A percentile compares a stretch with the other conserved stretches of the same genome.
phyloP scores from a whole-genome alignment of 2,113 vertebrate genomes.

The Hypomesus transpacificus region DNA sequence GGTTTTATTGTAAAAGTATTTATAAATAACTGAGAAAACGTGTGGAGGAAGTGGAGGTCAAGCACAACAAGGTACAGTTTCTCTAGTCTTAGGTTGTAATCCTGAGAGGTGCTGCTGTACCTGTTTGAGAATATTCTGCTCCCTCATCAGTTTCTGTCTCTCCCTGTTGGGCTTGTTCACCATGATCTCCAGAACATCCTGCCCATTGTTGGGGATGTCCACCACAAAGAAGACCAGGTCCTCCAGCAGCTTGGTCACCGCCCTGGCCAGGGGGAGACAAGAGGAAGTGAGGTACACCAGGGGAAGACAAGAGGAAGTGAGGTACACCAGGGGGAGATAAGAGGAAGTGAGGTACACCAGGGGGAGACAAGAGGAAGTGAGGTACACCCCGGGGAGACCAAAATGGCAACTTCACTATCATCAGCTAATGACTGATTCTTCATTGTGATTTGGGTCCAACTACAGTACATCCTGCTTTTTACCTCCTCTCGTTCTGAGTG shows the following conservation, averaged over 20 bases:
- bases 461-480: slow-evolving; percentile 4
- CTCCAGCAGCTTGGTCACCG: slow-evolving; percentile 95
- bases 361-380: background rate
- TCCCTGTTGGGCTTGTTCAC: slow-evolving; percentile 97
- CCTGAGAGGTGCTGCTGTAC: slow-evolving; percentile 50
- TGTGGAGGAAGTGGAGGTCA: background rate
- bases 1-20: no score
- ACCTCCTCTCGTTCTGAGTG: slow-evolving; percentile 98
- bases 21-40: background rate
- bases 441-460: background rate
- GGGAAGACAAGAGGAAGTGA: background rate
- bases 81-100: background rate
- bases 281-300: background rate
- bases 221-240: slow-evolving; percentile 98
- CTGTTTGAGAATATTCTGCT: slow-evolving; percentile 99
- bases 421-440: background rate
- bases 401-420: background rate
- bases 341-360: background rate
- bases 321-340: background rate
- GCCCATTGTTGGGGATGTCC: slow-evolving; percentile 94
- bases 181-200: slow-evolving; percentile 94
- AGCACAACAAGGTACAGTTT: background rate
- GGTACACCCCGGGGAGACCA: background rate
- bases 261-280: slow-evolving; percentile 64
- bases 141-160: slow-evolving; percentile 97